These are phyloP conservation scores for Cygnus atratus DNA, from an alignment of 2,113 vertebrate species.

Conservation along the genomic window DNA sequence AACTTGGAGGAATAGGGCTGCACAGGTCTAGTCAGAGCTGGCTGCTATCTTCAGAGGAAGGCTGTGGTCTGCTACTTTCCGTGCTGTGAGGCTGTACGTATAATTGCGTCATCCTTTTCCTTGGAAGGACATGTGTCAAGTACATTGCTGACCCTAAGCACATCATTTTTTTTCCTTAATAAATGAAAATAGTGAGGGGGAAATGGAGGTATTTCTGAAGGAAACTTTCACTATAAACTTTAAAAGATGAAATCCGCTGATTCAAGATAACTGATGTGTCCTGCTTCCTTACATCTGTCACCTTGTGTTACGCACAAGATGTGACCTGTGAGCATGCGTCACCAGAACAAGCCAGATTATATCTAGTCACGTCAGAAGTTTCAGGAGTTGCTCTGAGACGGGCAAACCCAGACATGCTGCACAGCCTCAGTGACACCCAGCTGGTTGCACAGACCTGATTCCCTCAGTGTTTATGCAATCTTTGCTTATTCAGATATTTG, in stretches of 20 bases:
- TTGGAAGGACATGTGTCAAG: constrained; percentile 4
- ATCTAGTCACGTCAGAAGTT: background rate
- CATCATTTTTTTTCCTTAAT: background rate
- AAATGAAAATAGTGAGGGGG: background rate
- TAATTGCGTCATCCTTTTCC: constrained; percentile 14
- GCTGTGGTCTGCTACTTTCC: background rate
- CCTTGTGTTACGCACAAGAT: constrained; percentile 26
- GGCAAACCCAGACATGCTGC: background rate
- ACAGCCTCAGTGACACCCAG: fast-evolving
- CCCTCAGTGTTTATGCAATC: fast-evolving
- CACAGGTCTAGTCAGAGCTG: background rate
- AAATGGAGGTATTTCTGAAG: constrained; percentile 25
- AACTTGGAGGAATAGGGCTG: fast-evolving
- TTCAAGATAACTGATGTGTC: background rate
- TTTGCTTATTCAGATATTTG: fast-evolving
- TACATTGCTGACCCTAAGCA: background rate
- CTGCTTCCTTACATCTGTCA: background rate
- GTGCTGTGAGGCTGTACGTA: fast-evolving
- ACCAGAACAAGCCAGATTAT: background rate
- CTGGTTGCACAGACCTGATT: fast-evolving
- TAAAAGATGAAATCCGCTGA: background rate
- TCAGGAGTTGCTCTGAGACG: fast-evolving
- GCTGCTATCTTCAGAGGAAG: too few relatives aligned
- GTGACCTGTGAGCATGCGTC: constrained; percentile 1
- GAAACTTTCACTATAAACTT: constrained; percentile 42